These are phyloP conservation scores for Falco punctatus DNA, from an alignment of 2,113 vertebrate species.

Conservation along the genomic window DNA sequence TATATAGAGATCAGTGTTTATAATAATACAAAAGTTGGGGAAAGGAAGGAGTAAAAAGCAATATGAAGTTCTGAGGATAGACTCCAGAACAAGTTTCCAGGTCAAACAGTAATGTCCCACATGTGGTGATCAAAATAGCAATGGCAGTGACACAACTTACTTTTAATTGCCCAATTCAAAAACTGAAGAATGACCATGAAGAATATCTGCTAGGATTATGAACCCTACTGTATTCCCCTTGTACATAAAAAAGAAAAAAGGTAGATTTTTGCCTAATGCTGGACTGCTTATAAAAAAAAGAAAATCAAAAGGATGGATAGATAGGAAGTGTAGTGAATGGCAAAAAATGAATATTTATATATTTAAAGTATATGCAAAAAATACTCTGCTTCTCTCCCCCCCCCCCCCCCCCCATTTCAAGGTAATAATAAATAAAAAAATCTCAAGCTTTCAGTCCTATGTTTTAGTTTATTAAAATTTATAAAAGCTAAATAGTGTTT, in stretches of 20 bases:
- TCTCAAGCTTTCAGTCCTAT: not conserved
- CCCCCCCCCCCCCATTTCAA: not conserved
- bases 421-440: conserved; percentile 21
- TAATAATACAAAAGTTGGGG: not conserved
- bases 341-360: not conserved
- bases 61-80: not conserved
- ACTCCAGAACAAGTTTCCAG: not conserved
- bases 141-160: not conserved
- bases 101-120: not conserved
- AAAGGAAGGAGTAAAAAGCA: not conserved
- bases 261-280: not conserved
- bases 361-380: conserved; percentile 16
- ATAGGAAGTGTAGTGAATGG: not conserved
- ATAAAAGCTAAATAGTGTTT: conserved; percentile 49
- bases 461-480: conserved; percentile 42
- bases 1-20: not conserved
- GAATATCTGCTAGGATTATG: not conserved
- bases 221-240: not conserved
- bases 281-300: not conserved
- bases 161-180: not conserved
- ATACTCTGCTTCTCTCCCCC: not conserved
- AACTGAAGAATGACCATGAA: not conserved
- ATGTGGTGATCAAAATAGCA: not conserved
- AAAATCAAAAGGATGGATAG: not conserved
- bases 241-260: not conserved